Percentiles rank a stretch among this genome's conserved stretches.
These are phyloP conservation scores for Calidris pygmaea DNA, from an alignment of 2,113 vertebrate genomes.

Conservation along the genomic window DNA sequence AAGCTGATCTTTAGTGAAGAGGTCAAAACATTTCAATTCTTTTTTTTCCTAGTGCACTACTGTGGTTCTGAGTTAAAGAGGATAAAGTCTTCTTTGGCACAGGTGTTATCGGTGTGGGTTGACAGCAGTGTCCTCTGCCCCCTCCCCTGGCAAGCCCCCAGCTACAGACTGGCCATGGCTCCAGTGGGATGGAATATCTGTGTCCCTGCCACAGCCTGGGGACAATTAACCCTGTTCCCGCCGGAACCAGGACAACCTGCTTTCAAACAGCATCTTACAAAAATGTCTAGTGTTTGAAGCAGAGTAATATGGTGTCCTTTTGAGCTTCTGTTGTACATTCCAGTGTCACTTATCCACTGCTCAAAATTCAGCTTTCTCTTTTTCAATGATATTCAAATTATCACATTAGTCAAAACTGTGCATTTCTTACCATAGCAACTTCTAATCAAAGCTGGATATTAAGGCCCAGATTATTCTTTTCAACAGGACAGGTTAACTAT, in stretches of 20 bases:
- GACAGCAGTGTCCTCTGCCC: not conserved
- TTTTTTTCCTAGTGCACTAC: not conserved
- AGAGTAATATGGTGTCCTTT: not conserved
- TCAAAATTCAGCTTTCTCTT: not conserved
- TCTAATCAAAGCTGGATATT: not conserved
- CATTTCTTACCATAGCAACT: not conserved
- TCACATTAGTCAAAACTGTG: not conserved
- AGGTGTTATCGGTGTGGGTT: not conserved
- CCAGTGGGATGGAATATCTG: too few species aligned
- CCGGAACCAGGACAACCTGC: too few species aligned
- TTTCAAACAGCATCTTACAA: not conserved
- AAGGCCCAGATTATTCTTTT: not conserved
- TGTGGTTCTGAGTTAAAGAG: not conserved
- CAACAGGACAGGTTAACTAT: not conserved
- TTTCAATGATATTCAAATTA: not conserved
- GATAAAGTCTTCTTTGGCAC: not conserved
- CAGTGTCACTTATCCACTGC: not conserved
- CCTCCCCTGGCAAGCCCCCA: too few species aligned
- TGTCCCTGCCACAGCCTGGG: too few species aligned
- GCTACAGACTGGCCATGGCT: too few species aligned
- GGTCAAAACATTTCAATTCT: too few species aligned
- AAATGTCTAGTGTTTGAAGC: not conserved
- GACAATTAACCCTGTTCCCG: too few species aligned
- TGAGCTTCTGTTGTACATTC: not conserved
- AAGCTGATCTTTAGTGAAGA: not conserved